Evolutionary conservation across 2,888 invertebrate species (phyloP).

Genomic region (Oscheius myriophilus): DNA sequence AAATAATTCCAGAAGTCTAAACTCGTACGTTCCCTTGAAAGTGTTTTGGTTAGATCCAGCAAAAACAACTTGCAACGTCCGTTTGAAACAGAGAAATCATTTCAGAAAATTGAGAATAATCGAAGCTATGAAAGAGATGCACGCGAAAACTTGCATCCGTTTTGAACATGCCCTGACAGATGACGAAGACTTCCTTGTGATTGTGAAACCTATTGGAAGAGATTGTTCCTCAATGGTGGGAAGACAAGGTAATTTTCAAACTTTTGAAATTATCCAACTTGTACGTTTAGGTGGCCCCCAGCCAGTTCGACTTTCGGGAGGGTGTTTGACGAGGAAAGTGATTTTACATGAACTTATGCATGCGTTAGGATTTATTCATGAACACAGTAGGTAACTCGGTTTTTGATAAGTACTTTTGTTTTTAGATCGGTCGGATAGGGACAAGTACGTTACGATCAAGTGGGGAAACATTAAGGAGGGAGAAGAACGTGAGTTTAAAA

Average conservation of each 20-base stretch:
- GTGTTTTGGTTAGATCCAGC: neutral
- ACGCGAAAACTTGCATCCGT: conserved; percentile 9
- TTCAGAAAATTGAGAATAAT: conserved; percentile 11
- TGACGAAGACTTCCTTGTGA: conserved; percentile 7
- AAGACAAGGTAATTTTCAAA: neutral
- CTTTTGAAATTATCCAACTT: neutral
- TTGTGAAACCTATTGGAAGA: conserved; percentile 2
- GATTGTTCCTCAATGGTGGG: conserved; percentile 20
- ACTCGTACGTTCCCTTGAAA: too few species aligned
- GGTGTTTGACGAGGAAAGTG: conserved; percentile 8
- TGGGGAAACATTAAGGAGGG: conserved; percentile 17
- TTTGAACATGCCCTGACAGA: conserved; percentile 6
- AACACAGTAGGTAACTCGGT: conserved; percentile 5
- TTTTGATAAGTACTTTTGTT: neutral
- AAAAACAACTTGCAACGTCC: neutral
- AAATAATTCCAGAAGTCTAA: too few species aligned
- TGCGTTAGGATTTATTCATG: conserved; percentile 18
- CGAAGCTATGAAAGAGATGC: conserved; percentile 21
- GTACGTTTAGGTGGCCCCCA: conserved; percentile 7
- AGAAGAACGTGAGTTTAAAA: conserved; percentile 2
- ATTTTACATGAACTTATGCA: conserved; percentile 23
- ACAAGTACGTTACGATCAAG: conserved; percentile 7
- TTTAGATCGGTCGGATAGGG: conserved; percentile 17
- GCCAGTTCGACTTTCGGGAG: neutral
- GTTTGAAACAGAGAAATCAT: neutral